Evolutionary conservation across 2,888 invertebrate genomes (phyloP).

Genomic region (Drosophila anceps): DNA sequence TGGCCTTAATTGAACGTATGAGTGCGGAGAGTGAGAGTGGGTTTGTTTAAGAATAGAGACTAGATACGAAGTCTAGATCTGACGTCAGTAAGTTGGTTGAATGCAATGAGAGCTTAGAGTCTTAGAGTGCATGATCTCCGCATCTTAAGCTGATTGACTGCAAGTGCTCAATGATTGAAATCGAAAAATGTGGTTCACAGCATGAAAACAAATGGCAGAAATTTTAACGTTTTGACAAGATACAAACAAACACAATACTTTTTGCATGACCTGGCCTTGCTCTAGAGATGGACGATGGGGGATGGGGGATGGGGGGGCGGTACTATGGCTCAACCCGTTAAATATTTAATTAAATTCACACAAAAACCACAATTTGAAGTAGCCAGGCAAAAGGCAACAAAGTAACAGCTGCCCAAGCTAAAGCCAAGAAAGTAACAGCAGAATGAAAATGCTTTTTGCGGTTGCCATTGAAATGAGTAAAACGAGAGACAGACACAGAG

Average conservation of each 20-base stretch:
- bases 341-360: conserved; percentile 77
- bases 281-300: background rate
- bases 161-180: background rate
- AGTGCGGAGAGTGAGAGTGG: background rate
- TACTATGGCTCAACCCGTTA: conserved; percentile 43
- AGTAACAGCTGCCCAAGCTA: conserved; percentile 37
- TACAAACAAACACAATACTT: background rate
- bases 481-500: conserved; percentile 17
- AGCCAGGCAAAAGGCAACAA: conserved; percentile 20
- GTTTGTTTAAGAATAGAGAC: too few relatives aligned
- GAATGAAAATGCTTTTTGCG: conserved; percentile 76
- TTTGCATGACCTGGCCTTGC: background rate
- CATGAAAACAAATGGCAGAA: background rate
- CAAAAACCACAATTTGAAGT: conserved; percentile 69
- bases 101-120: too few relatives aligned
- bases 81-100: too few relatives aligned
- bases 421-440: conserved; percentile 63
- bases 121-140: too few relatives aligned
- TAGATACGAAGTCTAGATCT: too few relatives aligned
- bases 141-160: too few relatives aligned
- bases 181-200: background rate
- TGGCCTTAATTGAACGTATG: background rate
- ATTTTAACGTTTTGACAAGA: conserved; percentile 1
- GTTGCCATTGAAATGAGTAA: conserved; percentile 77
- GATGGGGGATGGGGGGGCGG: background rate